A percentile compares a stretch with the other conserved stretches of the same genome.
Evolutionary conservation across 2,888 invertebrate genomes (phyloP).

Genomic region (Plusia festucae): DNA sequence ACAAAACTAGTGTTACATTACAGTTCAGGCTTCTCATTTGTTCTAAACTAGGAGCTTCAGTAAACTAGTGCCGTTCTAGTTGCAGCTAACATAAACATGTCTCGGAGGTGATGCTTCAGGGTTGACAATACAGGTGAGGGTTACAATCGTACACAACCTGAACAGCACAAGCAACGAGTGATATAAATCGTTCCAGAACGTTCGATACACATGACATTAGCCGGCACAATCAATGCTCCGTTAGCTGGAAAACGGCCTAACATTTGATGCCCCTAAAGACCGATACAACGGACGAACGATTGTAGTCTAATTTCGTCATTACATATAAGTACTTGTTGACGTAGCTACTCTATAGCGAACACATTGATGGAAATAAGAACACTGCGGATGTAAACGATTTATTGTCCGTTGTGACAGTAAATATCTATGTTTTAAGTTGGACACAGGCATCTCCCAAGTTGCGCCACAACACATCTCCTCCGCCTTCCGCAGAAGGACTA

Average conservation of each 20-base stretch:
- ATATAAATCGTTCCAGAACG: constrained; percentile 15
- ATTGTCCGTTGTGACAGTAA: too few relatives aligned
- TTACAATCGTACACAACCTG: constrained; percentile 26
- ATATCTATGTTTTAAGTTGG: too few relatives aligned
- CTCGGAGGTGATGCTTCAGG: constrained; percentile 4
- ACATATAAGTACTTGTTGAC: neutral
- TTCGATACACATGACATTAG: constrained; percentile 7
- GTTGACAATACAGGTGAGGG: neutral
- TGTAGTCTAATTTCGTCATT: neutral
- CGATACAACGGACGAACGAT: constrained; percentile 6
- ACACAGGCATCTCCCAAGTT: too few relatives aligned
- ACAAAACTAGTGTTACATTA: neutral
- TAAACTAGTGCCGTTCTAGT: constrained; percentile 4
- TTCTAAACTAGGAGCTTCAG: neutral
- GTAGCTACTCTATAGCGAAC: neutral
- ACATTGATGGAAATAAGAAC: too few relatives aligned
- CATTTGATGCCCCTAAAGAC: constrained; percentile 1
- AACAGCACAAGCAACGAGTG: constrained; percentile 5
- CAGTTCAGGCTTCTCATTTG: constrained; percentile 1
- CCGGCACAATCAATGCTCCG: neutral
- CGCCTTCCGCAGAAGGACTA: too few relatives aligned
- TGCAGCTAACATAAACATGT: constrained; percentile 21
- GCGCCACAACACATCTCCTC: too few relatives aligned
- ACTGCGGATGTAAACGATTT: neutral
- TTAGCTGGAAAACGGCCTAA: neutral